Evolutionary conservation across 1,140 invertebrate species (phyloP), one percentile per base, ranked within the genome.

Genomic region (Cataglyphis hispanica): DNA sequence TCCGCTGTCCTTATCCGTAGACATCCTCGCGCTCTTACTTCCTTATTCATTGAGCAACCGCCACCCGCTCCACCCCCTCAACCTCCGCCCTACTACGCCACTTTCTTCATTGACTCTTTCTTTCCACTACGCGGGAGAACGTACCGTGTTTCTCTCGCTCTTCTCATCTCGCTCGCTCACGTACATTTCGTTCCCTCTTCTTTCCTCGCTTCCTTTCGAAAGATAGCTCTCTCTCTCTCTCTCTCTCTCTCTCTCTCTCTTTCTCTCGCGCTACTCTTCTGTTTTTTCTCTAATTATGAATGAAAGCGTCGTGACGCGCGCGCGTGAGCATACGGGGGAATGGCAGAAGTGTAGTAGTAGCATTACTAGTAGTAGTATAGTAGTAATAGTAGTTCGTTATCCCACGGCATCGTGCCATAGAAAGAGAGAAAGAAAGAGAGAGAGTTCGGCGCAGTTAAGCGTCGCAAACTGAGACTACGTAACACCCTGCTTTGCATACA

Each of bases 41-140:
- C 92, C 92, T 93, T 93, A 94, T 94, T 95, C 95, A 95, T 95
- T 95, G 94, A 95, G 93, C 91, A 93, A 87, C 87, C 86, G 37
- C 27, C 53, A 50, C 72, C 90, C 89, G 87, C 89, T 88, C 86
- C 90, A 87, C 89, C 90, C 87, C 86, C 37, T 37, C 37, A 37
- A 89, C 90, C 87, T 80, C 80, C 80, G 50, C 75, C 53, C 40
- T 70, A 69, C 63, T 84, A 84, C 85, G 75, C 86, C 77, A 93
- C 92, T 94, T 95, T 95, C 94, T 95, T 94, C 95, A 95, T 95
- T 95, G 94, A 95, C 93, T 94, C 94, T 95, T 95, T 95, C 94
- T 95, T 95, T 94, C 91, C 92, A 94, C 94, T 95, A 95, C 94
- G 92, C 91, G 85, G 91, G 92, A 50, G 46, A 50, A 31, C 93